Base-by-base conservation (phyloP, 2,888 invertebrate genomes). In the Noctua fimbriata region DNA sequence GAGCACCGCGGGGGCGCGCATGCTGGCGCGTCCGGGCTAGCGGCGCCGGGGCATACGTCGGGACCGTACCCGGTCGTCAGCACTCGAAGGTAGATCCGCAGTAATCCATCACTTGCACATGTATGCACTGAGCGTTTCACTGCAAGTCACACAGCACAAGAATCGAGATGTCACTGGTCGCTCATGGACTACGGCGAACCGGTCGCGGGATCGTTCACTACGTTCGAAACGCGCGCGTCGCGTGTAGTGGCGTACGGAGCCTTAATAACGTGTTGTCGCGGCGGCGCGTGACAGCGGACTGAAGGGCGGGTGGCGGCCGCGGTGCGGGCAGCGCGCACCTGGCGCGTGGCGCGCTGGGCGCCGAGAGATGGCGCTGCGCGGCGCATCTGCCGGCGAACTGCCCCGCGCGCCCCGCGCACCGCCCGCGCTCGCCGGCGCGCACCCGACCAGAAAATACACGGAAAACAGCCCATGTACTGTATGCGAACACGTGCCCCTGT, bases 1-100 rank as follows among this genome's bases (percentile, higher is more conserved):
- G 93, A 97, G 95, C 96, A 97, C 95, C 95, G 96, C 95, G 92
- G 95, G 95, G 96, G 95, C 96, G 97, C 97, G 96, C 97, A 97
- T 97, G 93, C 93, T 96, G 96, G 95, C 96, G 96, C 96, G 95
- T 92, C 96, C 96, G 94, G 92, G 93, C 95, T 93, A 94, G 94
- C 96, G 96, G 96, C 96, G 96, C 96, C 96, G 95, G 97, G 93
- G 95, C 96, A 96, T 95, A 94, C 92, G 94, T 93, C 93, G 94
- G 95, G 92, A 92, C 92, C 93, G 89, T 91, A 91, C 94, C 93
- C 93, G 93, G 92, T 94, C 95, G 94, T 96, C 96, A 96, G 94
- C 95, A 95, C 92, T 92, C 91, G 92, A 91, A 91, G 91, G 90
- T 92, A 91, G 90, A 94, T 94, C 94, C 93, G 94, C 94, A 95